A percentile compares a stretch with the other conserved stretches of the same genome.
Conservation (phyloP, 2,888 invertebrate genomes). For the Sarcophaga subvicina region DNA sequence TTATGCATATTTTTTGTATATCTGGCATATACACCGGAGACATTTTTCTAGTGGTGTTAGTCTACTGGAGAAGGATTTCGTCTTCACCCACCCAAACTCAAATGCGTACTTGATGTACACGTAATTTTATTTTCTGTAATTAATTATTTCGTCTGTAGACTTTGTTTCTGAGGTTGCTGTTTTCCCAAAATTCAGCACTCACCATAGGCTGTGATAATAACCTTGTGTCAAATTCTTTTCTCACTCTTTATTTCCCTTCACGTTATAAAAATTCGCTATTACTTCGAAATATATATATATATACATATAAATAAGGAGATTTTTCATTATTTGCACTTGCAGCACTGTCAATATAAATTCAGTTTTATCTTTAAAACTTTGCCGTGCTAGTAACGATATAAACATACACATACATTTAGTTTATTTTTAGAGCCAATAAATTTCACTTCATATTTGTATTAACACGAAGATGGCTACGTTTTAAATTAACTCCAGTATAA, state of each 20-base stretch:
- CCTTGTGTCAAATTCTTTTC: constrained; percentile 71
- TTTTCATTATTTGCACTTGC: constrained; percentile 30
- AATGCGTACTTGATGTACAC: constrained; percentile 22
- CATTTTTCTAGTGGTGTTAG: constrained; percentile 37
- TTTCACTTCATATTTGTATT: constrained; percentile 1
- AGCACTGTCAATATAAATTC: constrained; percentile 69
- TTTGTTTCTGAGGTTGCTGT: constrained; percentile 63
- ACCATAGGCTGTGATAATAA: constrained; percentile 71
- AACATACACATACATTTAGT: neutral
- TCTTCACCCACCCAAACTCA: constrained; percentile 52
- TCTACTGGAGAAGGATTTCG: constrained; percentile 48
- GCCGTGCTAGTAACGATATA: constrained; percentile 58
- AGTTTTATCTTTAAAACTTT: constrained; percentile 69
- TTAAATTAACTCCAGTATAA: neutral
- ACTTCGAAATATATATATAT: too few relatives aligned
- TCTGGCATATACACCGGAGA: constrained; percentile 65
- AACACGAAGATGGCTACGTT: neutral
- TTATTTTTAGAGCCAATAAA: neutral
- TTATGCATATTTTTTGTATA: constrained; percentile 58
- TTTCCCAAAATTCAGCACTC: constrained; percentile 53
- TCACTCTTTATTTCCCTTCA: constrained; percentile 26
- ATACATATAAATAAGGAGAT: neutral
- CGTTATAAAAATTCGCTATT: constrained; percentile 30
- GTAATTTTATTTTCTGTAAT: constrained; percentile 48
- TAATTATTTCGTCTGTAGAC: constrained; percentile 51